Conservation (phyloP, 2,113 vertebrate genomes). For the Mobula birostris region DNA sequence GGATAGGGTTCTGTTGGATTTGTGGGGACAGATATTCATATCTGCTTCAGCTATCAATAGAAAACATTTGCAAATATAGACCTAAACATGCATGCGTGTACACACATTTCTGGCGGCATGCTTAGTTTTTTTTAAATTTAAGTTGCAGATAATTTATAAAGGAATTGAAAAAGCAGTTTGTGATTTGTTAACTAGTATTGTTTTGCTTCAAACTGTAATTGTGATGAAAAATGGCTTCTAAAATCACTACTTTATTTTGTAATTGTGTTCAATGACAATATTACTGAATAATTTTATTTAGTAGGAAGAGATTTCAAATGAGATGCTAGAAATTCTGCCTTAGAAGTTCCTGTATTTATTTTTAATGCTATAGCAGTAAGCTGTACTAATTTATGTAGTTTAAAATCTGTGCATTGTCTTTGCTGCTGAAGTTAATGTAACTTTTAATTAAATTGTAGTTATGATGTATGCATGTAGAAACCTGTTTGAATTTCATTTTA, state of each 20-base stretch:
- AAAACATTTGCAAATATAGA: background rate
- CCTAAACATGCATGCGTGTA: conserved; percentile 25
- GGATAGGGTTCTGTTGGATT: background rate
- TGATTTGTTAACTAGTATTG: background rate
- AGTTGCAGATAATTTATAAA: conserved; percentile 7
- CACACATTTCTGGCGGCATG: conserved; percentile 26
- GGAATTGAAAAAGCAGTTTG: background rate
- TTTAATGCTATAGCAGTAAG: background rate
- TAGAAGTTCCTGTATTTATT: background rate
- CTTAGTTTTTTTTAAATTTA: conserved; percentile 1
- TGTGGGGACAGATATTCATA: background rate
- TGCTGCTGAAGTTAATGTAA: background rate
- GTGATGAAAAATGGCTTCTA: background rate
- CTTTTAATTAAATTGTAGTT: background rate
- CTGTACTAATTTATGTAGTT: background rate
- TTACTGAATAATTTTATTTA: conserved; percentile 3
- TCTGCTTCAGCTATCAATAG: background rate
- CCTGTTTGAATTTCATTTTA: background rate
- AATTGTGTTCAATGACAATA: background rate
- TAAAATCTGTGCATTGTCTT: background rate
- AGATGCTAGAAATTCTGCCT: background rate
- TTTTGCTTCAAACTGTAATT: background rate
- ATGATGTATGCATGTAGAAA: background rate
- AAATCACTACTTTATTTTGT: background rate
- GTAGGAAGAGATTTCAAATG: background rate